Evolutionary conservation across 1,140 invertebrate species (phyloP).

Genomic region (Zophobas morio): DNA sequence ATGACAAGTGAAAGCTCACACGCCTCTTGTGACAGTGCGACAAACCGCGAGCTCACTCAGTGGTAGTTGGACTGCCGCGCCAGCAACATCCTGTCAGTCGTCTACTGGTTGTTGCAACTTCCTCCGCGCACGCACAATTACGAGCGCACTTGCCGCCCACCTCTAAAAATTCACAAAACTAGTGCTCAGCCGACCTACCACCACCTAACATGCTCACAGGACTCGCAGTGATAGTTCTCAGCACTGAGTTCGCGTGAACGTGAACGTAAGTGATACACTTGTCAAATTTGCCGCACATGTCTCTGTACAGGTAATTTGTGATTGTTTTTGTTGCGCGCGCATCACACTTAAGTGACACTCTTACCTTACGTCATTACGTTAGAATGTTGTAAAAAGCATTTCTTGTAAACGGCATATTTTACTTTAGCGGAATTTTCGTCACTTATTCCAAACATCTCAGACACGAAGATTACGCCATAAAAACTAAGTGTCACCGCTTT

Average conservation of each 20-base stretch:
- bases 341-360: constrained; percentile 30
- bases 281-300: constrained; percentile 43
- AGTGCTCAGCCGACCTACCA: constrained; percentile 31
- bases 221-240: constrained; percentile 22
- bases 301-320: constrained; percentile 42
- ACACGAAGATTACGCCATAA: constrained; percentile 26
- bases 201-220: constrained; percentile 37
- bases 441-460: constrained; percentile 17
- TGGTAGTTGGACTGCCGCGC: constrained; percentile 62
- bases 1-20: constrained; percentile 64
- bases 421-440: constrained; percentile 34
- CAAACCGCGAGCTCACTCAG: constrained; percentile 64
- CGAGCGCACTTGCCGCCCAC: constrained; percentile 37
- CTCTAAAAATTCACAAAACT: constrained; percentile 40
- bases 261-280: constrained; percentile 20
- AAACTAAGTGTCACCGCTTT: constrained; percentile 37
- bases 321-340: constrained; percentile 48
- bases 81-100: constrained; percentile 52
- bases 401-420: constrained; percentile 35
- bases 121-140: constrained; percentile 41
- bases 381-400: constrained; percentile 37
- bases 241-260: constrained; percentile 9
- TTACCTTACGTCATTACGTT: constrained; percentile 28
- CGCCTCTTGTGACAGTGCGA: constrained; percentile 65
- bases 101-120: constrained; percentile 37